Percentiles rank a stretch among this genome's conserved stretches.
phyloP scores from a whole-genome alignment of 2,888 invertebrate genomes.

The Reticulitermes lucifugus region DNA sequence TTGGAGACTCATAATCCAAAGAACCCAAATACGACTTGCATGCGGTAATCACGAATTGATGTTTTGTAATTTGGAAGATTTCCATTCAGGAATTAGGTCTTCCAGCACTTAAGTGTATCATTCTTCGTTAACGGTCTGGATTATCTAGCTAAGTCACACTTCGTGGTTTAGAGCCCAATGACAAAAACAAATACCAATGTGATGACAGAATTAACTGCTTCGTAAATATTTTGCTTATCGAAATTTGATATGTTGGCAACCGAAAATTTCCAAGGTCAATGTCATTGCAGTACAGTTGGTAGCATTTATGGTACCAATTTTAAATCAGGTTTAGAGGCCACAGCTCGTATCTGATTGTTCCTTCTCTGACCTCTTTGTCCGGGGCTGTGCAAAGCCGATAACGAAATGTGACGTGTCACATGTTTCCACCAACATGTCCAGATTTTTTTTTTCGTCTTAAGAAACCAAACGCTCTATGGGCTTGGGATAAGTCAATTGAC shows the following conservation, averaged over 20 bases:
- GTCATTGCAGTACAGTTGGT: background rate
- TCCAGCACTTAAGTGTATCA: background rate
- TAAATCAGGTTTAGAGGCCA: background rate
- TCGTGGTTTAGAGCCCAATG: background rate
- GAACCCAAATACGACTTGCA: background rate
- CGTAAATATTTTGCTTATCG: background rate
- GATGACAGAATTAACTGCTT: background rate
- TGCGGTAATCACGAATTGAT: background rate
- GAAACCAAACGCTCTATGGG: background rate
- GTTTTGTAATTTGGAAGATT: slow-evolving; percentile 13
- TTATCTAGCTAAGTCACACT: background rate
- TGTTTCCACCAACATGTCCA: background rate
- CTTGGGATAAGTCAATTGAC: background rate
- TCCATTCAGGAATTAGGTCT: slow-evolving; percentile 15
- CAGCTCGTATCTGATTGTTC: background rate
- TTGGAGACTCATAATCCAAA: background rate
- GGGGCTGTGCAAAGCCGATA: background rate
- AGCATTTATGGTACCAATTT: background rate
- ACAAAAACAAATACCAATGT: background rate
- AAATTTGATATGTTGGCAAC: background rate
- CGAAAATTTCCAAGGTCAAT: background rate
- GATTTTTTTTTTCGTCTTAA: background rate
- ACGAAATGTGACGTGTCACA: background rate
- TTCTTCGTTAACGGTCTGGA: background rate
- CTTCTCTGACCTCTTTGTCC: background rate